These are phyloP conservation scores for Sitodiplosis mosellana DNA, from an alignment of 1,140 invertebrate genomes.

Conservation along the genomic window DNA sequence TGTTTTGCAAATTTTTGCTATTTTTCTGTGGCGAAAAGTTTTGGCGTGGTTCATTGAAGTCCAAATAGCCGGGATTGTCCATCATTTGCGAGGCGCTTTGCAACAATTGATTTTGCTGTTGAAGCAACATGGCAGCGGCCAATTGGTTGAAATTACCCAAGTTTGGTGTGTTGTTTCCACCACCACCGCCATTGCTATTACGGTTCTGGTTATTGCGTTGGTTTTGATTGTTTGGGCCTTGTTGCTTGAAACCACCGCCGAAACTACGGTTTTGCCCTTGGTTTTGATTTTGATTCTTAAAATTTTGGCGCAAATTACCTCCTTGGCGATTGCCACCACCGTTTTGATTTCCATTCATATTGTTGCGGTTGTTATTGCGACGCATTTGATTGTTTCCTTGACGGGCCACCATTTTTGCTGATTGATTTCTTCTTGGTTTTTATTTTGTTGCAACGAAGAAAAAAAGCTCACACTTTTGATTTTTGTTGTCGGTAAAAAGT, in stretches of 20 bases:
- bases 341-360: no score
- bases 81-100: slow-evolving; percentile 17
- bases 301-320: background rate
- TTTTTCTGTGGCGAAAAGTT: background rate
- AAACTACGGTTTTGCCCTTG: background rate
- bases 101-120: background rate
- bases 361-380: no score
- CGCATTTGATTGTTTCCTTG: no score
- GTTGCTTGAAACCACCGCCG: background rate
- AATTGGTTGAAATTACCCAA: background rate
- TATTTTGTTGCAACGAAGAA: no score
- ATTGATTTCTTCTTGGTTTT: no score
- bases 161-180: background rate
- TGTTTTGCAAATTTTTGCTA: background rate
- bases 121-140: no score
- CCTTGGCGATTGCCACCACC: no score
- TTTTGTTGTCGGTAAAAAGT: no score
- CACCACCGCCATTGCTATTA: background rate
- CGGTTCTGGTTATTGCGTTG: background rate
- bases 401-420: no score
- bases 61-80: slow-evolving; percentile 22
- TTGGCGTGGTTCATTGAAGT: slow-evolving; percentile 17
- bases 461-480: no score
- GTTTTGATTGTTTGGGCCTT: background rate
- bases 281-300: background rate